Base-by-base conservation (phyloP, 2,113 vertebrate species). In the Naja naja region DNA sequence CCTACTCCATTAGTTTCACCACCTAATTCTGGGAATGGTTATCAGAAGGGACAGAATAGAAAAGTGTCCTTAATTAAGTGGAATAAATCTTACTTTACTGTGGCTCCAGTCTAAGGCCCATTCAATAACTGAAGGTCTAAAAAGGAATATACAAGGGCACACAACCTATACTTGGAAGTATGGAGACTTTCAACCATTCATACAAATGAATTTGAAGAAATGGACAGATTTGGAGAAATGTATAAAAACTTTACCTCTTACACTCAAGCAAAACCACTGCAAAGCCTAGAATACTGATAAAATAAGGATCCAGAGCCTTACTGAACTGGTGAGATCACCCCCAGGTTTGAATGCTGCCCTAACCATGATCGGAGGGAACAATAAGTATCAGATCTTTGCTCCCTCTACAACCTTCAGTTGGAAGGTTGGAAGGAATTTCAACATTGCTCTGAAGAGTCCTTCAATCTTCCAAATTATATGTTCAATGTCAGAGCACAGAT, bases 171-270 rank as follows among this genome's bases (percentile, higher is more conserved):
- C 18, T 43, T 22, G 3, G 18, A 43, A 9, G 16, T 43, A 39
- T 81, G 34, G 69, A 43, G 22, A 81, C 18, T 22, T 22, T 43
- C 74, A 81, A 39, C 74, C 39, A 81, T 43, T 81, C 91, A 74
- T 39, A 43, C 53, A 69, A 18, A 30, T 4, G 34, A 2, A 53
- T 90, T 22, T 43, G 47, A 39, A 92, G 34, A 55, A 87, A 53
- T 0, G 0, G 0, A 7, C 22, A 92, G 3, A 89, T 74, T 94
- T 91, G 52, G 85, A 53, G 56, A 60, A 90, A 1, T 47, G 14
- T 27, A 94, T 91, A 74, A 94, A 94, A 54, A 86, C 43, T 47
- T 91, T 93, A n/a, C 49, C 39, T 92, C 34, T 81, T 81, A 81
- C 16, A 81, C 16, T 8, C 18, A 43, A 81, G 34, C 74, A 81